Evolutionary conservation across 2,888 invertebrate species (phyloP).

Genomic region (Ditylenchus weischeri): DNA sequence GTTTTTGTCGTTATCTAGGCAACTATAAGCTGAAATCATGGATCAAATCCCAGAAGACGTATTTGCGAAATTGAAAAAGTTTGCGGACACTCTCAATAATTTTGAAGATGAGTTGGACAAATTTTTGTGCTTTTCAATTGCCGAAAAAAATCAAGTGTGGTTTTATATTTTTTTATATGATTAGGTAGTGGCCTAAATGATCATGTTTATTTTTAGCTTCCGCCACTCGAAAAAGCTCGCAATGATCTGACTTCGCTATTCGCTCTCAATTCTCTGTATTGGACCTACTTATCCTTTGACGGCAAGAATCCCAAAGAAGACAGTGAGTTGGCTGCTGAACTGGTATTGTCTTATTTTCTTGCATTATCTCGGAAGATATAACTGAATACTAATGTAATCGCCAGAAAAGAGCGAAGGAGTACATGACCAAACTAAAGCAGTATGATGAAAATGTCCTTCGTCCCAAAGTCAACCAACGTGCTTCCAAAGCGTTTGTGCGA

Average conservation of each 20-base stretch:
- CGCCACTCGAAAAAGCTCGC: slow-evolving; percentile 67
- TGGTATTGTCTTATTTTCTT: slow-evolving; percentile 53
- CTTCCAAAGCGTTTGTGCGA: background rate
- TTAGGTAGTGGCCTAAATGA: too few species aligned
- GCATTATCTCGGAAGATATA: background rate
- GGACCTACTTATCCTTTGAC: slow-evolving; percentile 60
- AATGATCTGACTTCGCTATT: slow-evolving; percentile 69
- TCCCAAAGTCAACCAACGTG: slow-evolving; percentile 69
- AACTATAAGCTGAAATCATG: background rate
- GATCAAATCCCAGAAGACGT: background rate
- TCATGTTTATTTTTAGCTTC: slow-evolving; percentile 14
- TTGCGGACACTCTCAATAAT: background rate
- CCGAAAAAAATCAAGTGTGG: background rate
- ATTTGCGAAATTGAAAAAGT: background rate
- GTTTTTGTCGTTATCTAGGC: too few species aligned
- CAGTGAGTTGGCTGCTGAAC: slow-evolving; percentile 64
- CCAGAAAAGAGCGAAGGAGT: slow-evolving; percentile 62
- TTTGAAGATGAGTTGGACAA: slow-evolving; percentile 1
- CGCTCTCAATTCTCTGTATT: slow-evolving; percentile 72
- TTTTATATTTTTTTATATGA: too few species aligned
- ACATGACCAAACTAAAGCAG: slow-evolving; percentile 65
- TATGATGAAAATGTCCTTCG: slow-evolving; percentile 66
- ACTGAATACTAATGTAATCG: too few species aligned
- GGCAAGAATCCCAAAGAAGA: slow-evolving; percentile 61
- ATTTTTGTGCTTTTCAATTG: background rate